A percentile compares a stretch with the other conserved stretches of the same genome.
phyloP scores from a whole-genome alignment of 2,113 vertebrate genomes.

The Pangasianodon hypophthalmus region DNA sequence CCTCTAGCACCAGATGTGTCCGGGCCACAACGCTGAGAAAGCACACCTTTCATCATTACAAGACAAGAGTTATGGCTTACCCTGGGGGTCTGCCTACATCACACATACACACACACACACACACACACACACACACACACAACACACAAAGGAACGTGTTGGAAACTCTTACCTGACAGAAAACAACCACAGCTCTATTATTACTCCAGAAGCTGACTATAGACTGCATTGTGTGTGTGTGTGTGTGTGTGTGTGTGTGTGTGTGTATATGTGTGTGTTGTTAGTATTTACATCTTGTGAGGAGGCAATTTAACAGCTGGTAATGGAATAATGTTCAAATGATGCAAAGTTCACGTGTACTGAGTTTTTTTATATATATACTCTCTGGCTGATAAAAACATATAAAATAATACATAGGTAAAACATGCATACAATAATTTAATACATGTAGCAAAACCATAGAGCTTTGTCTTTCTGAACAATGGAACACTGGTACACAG shows the following conservation, averaged over 20 bases:
- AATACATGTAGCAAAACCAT: not conserved
- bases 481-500: not conserved
- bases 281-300: not conserved
- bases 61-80: conserved; percentile 63
- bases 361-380: not conserved
- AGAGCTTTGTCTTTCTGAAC: not conserved
- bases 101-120: conserved; percentile 58
- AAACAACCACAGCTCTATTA: conserved; percentile 2
- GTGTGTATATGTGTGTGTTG: not conserved
- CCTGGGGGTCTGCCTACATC: conserved; percentile 56
- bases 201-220: not conserved
- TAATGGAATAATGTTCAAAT: not conserved
- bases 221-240: not conserved
- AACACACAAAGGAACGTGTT: conserved; percentile 8
- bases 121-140: conserved; percentile 43
- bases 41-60: conserved; percentile 66
- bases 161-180: not conserved
- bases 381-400: not conserved
- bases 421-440: not conserved
- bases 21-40: conserved; percentile 57
- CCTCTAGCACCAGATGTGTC: conserved; percentile 68
- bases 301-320: not conserved
- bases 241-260: not conserved
- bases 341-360: not conserved
- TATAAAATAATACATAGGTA: not conserved